A percentile compares a stretch with the other conserved stretches of the same genome.
phyloP scores from a whole-genome alignment of 2,888 invertebrate genomes.

The Melinaea menophilus region DNA sequence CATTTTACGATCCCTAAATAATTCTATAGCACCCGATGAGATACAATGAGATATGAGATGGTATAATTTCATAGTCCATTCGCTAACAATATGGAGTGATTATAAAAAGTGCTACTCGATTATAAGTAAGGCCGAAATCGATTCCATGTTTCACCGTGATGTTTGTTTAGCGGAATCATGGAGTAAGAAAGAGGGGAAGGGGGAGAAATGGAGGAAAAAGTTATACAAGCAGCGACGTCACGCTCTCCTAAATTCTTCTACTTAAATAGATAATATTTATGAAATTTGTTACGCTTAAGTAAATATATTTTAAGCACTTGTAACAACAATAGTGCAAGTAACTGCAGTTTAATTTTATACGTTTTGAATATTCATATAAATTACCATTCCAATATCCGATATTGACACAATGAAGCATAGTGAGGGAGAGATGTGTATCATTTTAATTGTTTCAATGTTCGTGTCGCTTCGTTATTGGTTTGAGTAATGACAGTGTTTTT shows the following conservation, averaged over 20 bases:
- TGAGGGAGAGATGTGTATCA: constrained; percentile 52
- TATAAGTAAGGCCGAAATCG: constrained; percentile 70
- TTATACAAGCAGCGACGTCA: constrained; percentile 52
- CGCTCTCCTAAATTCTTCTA: constrained; percentile 45
- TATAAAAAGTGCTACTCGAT: constrained; percentile 69
- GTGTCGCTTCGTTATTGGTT: constrained; percentile 34
- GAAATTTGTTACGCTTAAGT: constrained; percentile 50
- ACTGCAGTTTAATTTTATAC: no score
- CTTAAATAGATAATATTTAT: constrained; percentile 47
- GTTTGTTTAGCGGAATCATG: constrained; percentile 74
- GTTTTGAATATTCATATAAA: no score
- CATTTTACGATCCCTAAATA: constrained; percentile 49
- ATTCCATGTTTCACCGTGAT: constrained; percentile 70
- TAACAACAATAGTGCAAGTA: no score
- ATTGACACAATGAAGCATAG: constrained; percentile 29
- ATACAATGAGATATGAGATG: constrained; percentile 59
- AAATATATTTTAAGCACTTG: no score
- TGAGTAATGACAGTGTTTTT: constrained; percentile 12
- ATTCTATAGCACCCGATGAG: constrained; percentile 56
- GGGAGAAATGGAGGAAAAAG: constrained; percentile 34
- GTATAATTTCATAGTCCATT: constrained; percentile 71
- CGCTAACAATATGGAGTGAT: constrained; percentile 61
- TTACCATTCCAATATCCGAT: not conserved
- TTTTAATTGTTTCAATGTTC: constrained; percentile 59
- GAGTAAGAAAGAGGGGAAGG: constrained; percentile 30